These are phyloP conservation scores for Oreotragus oreotragus DNA, from an alignment of 2,113 vertebrate species.

Conservation along the genomic window DNA sequence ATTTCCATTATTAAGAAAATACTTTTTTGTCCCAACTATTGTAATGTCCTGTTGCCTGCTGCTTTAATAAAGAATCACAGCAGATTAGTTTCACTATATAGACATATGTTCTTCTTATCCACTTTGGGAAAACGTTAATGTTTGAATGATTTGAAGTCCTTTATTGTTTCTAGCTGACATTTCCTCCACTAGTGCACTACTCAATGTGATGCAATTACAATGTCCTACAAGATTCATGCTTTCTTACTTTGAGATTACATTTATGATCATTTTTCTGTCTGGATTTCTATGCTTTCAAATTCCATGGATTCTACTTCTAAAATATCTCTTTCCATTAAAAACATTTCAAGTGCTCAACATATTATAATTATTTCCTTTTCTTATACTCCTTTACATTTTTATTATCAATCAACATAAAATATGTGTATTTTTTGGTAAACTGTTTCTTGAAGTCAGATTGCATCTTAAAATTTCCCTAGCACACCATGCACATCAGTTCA, in stretches of 20 bases:
- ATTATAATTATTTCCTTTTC: not conserved
- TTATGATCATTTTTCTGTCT: not conserved
- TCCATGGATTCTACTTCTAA: not conserved
- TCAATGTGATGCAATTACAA: rapidly evolving
- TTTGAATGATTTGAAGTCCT: not conserved
- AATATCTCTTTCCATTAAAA: not conserved
- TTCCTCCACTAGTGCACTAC: not conserved
- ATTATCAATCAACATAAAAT: not conserved
- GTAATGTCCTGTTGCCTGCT: not conserved
- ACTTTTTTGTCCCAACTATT: not conserved
- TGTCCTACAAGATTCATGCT: rapidly evolving
- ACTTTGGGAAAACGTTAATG: not conserved
- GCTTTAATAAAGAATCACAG: not conserved
- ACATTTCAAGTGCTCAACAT: not conserved
- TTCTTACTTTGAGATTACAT: not conserved
- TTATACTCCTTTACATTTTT: not conserved
- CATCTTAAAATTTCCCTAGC: not conserved
- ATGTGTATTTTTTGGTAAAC: not conserved
- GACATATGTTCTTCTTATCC: not conserved
- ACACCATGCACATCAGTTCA: not conserved
- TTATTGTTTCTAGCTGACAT: not conserved
- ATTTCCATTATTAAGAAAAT: not conserved
- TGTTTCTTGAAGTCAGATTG: not conserved
- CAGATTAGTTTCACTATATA: not conserved
- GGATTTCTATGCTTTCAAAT: not conserved